Evolutionary conservation across 2,797 vertebrate species (phyloP).

Genomic region (Poecilia gillii): DNA sequence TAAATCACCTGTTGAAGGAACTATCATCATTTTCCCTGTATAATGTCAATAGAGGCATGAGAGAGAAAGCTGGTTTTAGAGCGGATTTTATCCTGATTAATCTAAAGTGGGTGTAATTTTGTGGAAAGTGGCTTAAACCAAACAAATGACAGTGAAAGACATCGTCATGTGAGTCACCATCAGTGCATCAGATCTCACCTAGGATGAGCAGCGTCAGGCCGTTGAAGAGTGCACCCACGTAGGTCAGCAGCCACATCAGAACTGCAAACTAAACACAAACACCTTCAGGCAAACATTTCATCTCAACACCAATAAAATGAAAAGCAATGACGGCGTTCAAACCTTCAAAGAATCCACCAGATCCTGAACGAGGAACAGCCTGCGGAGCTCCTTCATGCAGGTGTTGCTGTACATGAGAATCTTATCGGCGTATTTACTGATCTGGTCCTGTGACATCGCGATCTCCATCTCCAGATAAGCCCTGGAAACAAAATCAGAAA

Average conservation of each 20-base stretch:
- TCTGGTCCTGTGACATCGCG: constrained; percentile 96
- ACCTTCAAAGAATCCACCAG: constrained; percentile 98
- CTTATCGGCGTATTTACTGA: constrained; percentile 97
- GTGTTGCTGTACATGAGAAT: constrained; percentile 93
- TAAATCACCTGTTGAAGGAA: not conserved
- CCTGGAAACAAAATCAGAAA: constrained; percentile 72
- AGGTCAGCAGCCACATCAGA: constrained; percentile 99
- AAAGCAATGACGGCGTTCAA: constrained; percentile 21
- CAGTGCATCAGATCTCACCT: constrained; percentile 81
- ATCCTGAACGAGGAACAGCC: constrained; percentile 98
- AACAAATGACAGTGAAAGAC: not conserved
- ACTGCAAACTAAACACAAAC: constrained; percentile 90
- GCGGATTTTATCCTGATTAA: not conserved
- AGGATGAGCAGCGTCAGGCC: constrained; percentile 98
- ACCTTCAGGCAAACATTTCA: constrained; percentile 4
- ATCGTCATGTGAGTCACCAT: constrained; percentile 21
- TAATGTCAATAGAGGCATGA: not conserved
- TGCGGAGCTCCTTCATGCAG: constrained; percentile 94
- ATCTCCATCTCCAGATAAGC: constrained; percentile 96
- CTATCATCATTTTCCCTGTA: not conserved
- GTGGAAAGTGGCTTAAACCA: not conserved
- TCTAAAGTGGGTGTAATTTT: not conserved
- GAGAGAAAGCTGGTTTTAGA: not conserved
- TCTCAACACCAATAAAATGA: not conserved
- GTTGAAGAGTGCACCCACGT: constrained; percentile 98